Evolutionary conservation across 2,113 vertebrate genomes (phyloP).

Genomic region (Podiceps cristatus): DNA sequence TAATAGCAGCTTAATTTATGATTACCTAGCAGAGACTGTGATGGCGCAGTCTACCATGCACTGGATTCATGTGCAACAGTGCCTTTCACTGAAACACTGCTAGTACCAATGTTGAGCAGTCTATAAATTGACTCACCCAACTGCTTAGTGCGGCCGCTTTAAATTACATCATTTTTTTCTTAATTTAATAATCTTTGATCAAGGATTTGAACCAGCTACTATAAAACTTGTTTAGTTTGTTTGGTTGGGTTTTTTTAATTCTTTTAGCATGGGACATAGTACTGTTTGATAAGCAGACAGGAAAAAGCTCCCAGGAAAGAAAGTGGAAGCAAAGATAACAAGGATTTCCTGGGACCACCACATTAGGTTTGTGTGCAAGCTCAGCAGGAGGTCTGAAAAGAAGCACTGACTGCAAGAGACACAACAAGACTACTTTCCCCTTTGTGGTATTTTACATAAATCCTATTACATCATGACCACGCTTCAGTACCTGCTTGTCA

Average conservation of each 20-base stretch:
- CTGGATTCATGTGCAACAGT: neutral
- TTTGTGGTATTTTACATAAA: neutral
- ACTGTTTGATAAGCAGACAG: neutral
- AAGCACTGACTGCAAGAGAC: neutral
- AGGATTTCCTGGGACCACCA: neutral
- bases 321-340: neutral
- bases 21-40: neutral
- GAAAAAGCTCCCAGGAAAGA: neutral
- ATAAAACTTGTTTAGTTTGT: neutral
- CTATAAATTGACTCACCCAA: neutral
- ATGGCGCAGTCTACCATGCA: neutral
- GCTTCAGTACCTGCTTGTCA: neutral
- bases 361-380: neutral
- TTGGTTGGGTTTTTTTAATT: neutral
- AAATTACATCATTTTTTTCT: neutral
- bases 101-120: neutral
- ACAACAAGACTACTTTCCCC: neutral
- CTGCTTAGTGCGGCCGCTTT: neutral
- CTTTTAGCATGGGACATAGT: neutral
- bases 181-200: neutral
- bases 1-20: neutral
- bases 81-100: neutral
- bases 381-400: neutral
- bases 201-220: neutral
- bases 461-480: accelerated